Conservation (phyloP, 2,113 vertebrate genomes). For the Nettapus auritus region DNA sequence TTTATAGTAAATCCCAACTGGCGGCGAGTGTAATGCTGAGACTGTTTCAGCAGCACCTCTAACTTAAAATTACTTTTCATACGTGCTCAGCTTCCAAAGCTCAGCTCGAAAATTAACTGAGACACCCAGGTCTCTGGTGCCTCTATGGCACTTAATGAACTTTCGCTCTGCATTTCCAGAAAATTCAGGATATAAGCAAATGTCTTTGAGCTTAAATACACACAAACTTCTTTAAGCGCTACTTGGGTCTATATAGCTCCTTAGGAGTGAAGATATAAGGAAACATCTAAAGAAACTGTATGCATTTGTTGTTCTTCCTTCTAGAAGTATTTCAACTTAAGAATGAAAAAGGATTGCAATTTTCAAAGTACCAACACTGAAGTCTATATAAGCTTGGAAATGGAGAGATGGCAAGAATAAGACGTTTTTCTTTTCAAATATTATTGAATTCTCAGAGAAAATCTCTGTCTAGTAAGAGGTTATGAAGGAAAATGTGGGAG, state of each 20-base stretch:
- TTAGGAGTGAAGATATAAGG: background rate
- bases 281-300: background rate
- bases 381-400: background rate
- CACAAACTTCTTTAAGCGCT: background rate
- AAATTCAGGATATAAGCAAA: background rate
- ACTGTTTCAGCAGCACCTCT: background rate
- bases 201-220: background rate
- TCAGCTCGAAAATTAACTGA: background rate
- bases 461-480: background rate
- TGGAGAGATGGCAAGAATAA: background rate
- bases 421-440: background rate
- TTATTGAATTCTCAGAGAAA: background rate
- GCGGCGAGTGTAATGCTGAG: fast-evolving
- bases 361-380: background rate
- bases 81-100: background rate
- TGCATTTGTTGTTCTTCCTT: background rate
- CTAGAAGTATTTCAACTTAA: background rate
- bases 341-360: background rate
- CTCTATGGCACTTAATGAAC: fast-evolving
- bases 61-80: background rate
- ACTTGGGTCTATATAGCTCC: background rate
- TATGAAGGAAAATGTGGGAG: background rate
- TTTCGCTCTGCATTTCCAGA: background rate
- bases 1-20: fast-evolving
- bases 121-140: background rate